phyloP scores from a whole-genome alignment of 1,140 invertebrate species.

The Hylaeus anthracinus region DNA sequence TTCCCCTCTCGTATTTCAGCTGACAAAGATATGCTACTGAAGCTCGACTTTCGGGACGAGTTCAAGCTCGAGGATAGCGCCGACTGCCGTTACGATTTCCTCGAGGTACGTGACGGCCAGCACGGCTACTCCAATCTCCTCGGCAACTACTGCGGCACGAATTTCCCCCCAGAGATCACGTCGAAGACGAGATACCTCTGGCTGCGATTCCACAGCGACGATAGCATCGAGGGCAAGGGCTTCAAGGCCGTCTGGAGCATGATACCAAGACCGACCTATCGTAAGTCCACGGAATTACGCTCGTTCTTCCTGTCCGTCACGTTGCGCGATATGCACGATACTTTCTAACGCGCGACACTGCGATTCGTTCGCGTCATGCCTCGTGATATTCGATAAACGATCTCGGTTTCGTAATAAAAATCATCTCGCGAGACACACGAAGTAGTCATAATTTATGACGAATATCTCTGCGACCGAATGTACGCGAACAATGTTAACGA shows the following conservation, averaged over 20 bases:
- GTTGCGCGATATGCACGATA: background rate
- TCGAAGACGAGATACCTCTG: slow-evolving; percentile 90
- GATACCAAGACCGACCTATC: slow-evolving; percentile 81
- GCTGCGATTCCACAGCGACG: slow-evolving; percentile 92
- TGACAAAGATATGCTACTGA: slow-evolving; percentile 86
- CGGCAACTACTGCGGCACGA: slow-evolving; percentile 87
- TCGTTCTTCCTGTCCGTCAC: slow-evolving; percentile 8
- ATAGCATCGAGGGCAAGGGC: slow-evolving; percentile 90
- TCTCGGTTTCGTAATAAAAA: no score
- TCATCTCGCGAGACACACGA: no score
- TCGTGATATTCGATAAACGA: no score
- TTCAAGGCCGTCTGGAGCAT: slow-evolving; percentile 90
- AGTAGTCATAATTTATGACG: no score
- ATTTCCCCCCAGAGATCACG: slow-evolving; percentile 89
- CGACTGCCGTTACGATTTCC: slow-evolving; percentile 90
- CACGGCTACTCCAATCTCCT: slow-evolving; percentile 89
- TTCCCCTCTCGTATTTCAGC: slow-evolving; percentile 83
- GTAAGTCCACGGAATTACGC: slow-evolving; percentile 69
- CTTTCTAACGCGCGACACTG: background rate
- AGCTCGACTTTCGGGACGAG: slow-evolving; percentile 90
- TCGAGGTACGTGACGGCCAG: slow-evolving; percentile 92
- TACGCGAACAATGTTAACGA: background rate
- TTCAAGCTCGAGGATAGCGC: slow-evolving; percentile 89
- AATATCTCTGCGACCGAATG: background rate
- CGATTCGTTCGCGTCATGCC: background rate